Conservation (phyloP, 2,113 vertebrate species). For the Sebastes fasciatus region DNA sequence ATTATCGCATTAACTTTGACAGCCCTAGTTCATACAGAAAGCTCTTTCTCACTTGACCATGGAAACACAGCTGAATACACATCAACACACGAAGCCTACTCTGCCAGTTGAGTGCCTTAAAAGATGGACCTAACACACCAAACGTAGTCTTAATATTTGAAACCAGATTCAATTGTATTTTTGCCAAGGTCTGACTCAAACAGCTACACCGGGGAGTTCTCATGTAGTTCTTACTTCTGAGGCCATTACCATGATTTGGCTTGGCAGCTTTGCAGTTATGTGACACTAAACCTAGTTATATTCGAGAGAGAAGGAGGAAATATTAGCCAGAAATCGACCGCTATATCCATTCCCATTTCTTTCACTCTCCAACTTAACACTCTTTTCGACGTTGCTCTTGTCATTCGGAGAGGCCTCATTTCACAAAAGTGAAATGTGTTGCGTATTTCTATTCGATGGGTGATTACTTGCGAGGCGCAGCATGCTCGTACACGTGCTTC, state of each 20-base stretch:
- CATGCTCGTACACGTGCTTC: constrained; percentile 39
- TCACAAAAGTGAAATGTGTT: constrained; percentile 24
- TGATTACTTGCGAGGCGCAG: constrained; percentile 34
- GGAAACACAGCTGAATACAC: not conserved
- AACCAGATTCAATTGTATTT: constrained; percentile 56
- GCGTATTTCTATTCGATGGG: constrained; percentile 17
- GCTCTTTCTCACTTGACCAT: not conserved
- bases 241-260: constrained; percentile 69
- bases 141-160: constrained; percentile 56
- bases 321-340: constrained; percentile 56
- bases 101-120: constrained; percentile 39
- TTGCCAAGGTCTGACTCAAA: constrained; percentile 70
- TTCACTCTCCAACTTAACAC: constrained; percentile 31
- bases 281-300: constrained; percentile 72
- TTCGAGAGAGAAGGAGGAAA: constrained; percentile 48
- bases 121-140: constrained; percentile 60
- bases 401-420: constrained; percentile 27
- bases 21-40: too few species aligned
- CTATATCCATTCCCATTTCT: constrained; percentile 50
- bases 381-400: constrained; percentile 16
- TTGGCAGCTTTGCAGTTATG: constrained; percentile 68
- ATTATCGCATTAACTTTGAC: too few species aligned
- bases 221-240: constrained; percentile 66
- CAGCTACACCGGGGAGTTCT: constrained; percentile 64
- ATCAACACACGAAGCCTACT: not conserved